A percentile compares a stretch with the other conserved stretches of the same genome.
phyloP scores from a whole-genome alignment of 2,888 invertebrate genomes.

The Charanyca ferruginea region DNA sequence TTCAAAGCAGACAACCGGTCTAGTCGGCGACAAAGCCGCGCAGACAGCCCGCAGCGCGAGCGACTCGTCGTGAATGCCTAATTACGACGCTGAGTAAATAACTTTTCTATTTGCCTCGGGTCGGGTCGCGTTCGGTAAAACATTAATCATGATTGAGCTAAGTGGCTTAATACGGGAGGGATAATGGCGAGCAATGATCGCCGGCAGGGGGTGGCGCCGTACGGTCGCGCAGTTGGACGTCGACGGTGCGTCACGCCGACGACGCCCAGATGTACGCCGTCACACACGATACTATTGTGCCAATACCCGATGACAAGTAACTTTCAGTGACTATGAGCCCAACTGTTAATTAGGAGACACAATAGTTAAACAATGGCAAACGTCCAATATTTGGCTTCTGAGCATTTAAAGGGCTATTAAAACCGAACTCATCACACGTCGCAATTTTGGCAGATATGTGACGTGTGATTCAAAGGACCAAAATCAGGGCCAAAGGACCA shows the following conservation, averaged over 20 bases:
- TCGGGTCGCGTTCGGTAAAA: constrained; percentile 88
- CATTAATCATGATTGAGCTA: constrained; percentile 92
- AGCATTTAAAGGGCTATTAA: too few relatives aligned
- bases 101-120: constrained; percentile 89
- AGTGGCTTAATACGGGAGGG: constrained; percentile 91
- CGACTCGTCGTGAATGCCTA: constrained; percentile 89
- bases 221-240: constrained; percentile 82
- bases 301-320: constrained; percentile 12
- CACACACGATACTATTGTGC: constrained; percentile 34
- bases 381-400: too few relatives aligned
- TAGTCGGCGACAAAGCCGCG: constrained; percentile 81
- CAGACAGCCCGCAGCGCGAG: constrained; percentile 86
- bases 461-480: too few relatives aligned
- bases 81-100: constrained; percentile 90
- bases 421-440: background rate
- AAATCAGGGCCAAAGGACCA: too few relatives aligned
- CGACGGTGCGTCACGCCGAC: constrained; percentile 77
- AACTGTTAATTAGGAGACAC: too few relatives aligned
- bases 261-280: constrained; percentile 56
- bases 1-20: constrained; percentile 84
- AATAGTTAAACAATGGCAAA: too few relatives aligned
- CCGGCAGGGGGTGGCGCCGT: constrained; percentile 88
- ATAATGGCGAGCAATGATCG: constrained; percentile 90
- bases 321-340: background rate
- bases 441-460: background rate